A percentile compares a stretch with the other conserved stretches of the same genome.
Conservation (phyloP, 2,888 invertebrate genomes). For the Bellardia pandia region DNA sequence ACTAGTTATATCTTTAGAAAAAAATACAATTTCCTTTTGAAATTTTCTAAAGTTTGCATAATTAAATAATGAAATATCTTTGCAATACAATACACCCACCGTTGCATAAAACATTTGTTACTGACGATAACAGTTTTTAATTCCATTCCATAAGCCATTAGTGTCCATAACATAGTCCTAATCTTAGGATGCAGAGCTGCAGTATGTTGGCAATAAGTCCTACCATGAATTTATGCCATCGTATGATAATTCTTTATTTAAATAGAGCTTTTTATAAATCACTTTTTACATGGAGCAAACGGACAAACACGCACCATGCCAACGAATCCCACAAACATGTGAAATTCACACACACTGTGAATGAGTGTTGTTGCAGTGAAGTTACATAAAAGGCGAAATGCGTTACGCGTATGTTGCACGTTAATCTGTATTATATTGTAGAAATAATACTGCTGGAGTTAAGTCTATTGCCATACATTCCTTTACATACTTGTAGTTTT, state of each 20-base stretch:
- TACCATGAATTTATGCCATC: background rate
- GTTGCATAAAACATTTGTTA: background rate
- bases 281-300: background rate
- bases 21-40: background rate
- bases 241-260: constrained; percentile 1
- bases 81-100: background rate
- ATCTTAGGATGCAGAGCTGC: background rate
- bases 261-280: constrained; percentile 8
- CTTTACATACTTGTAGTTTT: background rate
- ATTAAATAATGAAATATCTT: background rate
- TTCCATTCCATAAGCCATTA: background rate
- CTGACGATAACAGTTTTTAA: background rate
- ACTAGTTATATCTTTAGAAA: too few relatives aligned
- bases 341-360: too few relatives aligned
- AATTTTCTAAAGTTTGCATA: background rate
- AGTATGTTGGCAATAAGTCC: background rate
- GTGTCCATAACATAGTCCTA: background rate
- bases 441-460: background rate
- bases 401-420: constrained; percentile 27
- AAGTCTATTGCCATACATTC: constrained; percentile 3
- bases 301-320: background rate
- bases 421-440: constrained; percentile 23
- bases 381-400: constrained; percentile 22
- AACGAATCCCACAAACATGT: constrained; percentile 1
- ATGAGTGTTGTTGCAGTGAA: background rate